Percentiles rank a stretch among this genome's conserved stretches.
Evolutionary conservation across 2,888 invertebrate genomes (phyloP).

Genomic region (Pandemis heparana): DNA sequence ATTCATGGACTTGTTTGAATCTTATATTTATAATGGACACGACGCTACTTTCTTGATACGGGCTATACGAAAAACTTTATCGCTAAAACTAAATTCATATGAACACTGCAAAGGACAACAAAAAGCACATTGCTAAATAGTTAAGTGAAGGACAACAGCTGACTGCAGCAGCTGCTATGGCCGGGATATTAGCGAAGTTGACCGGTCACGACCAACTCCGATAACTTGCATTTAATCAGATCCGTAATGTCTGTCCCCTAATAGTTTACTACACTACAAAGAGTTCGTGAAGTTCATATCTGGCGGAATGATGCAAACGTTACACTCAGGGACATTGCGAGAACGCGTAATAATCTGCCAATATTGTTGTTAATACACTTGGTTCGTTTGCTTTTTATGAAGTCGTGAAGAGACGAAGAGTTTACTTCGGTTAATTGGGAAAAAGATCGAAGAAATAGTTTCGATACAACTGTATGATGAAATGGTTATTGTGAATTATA

Average conservation of each 20-base stretch:
- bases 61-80: background rate
- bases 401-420: background rate
- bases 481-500: too few species aligned
- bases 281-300: constrained; percentile 20
- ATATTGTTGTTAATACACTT: background rate
- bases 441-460: background rate
- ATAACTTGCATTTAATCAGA: constrained; percentile 50
- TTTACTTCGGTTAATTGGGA: background rate
- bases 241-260: constrained; percentile 28
- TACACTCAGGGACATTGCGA: background rate
- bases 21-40: background rate
- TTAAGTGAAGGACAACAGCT: constrained; percentile 62
- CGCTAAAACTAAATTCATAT: constrained; percentile 38
- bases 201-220: constrained; percentile 55
- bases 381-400: background rate
- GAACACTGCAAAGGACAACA: constrained; percentile 32
- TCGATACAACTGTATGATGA: too few species aligned
- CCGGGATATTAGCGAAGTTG: constrained; percentile 68
- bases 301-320: background rate
- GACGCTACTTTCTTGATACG: background rate
- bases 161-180: constrained; percentile 60
- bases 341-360: background rate
- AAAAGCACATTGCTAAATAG: constrained; percentile 55
- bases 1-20: background rate
- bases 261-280: constrained; percentile 25